phyloP scores from a whole-genome alignment of 2,888 invertebrate genomes.

The Dryadula phaetusa region DNA sequence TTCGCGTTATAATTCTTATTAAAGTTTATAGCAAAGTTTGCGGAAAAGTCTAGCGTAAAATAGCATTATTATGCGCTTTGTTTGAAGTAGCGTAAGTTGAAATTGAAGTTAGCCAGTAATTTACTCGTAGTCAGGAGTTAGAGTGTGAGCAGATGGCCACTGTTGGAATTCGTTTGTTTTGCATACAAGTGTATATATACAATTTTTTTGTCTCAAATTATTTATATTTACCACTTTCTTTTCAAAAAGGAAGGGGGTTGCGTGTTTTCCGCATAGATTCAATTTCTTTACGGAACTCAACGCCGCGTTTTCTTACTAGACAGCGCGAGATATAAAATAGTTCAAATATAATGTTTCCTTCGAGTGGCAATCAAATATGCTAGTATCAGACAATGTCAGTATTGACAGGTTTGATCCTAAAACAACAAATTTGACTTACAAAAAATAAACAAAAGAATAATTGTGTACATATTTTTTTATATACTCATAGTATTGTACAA shows the following conservation, averaged over 20 bases:
- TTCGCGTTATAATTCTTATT: not conserved
- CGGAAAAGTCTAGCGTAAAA: constrained; percentile 22
- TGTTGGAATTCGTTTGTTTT: constrained; percentile 23
- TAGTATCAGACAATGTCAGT: not conserved
- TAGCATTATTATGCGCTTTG: constrained; percentile 25
- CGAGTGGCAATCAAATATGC: too few species aligned
- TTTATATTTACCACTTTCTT: too few species aligned
- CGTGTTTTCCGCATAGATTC: too few species aligned
- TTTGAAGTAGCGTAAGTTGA: constrained; percentile 30
- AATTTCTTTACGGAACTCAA: too few species aligned
- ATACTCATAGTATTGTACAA: too few species aligned
- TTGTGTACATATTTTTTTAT: not conserved
- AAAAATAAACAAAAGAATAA: not conserved
- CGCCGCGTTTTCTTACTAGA: too few species aligned
- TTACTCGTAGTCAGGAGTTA: constrained; percentile 33
- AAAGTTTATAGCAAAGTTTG: not conserved
- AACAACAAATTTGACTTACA: too few species aligned
- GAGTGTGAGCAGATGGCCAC: constrained; percentile 29
- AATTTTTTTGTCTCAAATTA: too few species aligned
- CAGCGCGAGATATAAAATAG: too few species aligned
- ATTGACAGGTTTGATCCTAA: not conserved
- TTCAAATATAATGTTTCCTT: too few species aligned
- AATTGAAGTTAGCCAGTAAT: constrained; percentile 33
- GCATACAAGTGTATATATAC: constrained; percentile 12
- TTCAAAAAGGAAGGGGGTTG: too few species aligned